Evolutionary conservation across 2,888 invertebrate genomes (phyloP), one percentile per base, ranked within the genome.

Genomic region (Idaea straminata): DNA sequence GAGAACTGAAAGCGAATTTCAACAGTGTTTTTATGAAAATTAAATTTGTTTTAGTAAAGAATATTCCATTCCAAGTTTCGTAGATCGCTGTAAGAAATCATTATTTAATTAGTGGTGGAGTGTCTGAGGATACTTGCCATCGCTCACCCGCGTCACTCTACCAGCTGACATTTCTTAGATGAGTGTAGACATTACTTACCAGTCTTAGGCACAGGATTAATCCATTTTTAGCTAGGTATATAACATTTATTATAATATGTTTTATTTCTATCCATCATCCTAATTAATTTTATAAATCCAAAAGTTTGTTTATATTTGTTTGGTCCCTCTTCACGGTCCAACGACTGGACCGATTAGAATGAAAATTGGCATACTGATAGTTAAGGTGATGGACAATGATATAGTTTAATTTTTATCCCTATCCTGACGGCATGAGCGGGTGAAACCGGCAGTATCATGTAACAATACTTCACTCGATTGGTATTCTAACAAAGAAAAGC

Each of bases 71-170:
- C 47, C 47, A 47, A 47, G 7, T 10, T 47, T 47, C 47, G 47
- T 47, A 47, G 47, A 47, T 47, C 47, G 47, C 47, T 47, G 47
- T 47, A 10, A 47, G 47, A 10, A 68, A 70, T 69, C 65, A 69
- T 72, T 73, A 71, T 72, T 72, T 74, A 72, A 75, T 75, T 73
- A 73, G 68, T 61, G 64, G 67, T 57, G 62, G 64, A 65, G 68
- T 70, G 66, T 66, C 66, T 68, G 64, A 57, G 61, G 69, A 73
- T 74, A 71, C 67, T 47, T 13, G 47, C 47, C 47, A 47, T 47
- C 47, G 47, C 47, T 47, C 47, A 47, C 47, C 47, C 47, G 47
- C 47, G 47, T 47, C 47, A 47, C 47, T 47, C 47, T 47, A 2
- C 5, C 47, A 47, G 13, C 47, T 47, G 47, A 47, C 47, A 47